Evolutionary conservation across 2,888 invertebrate genomes (phyloP).

Genomic region (Timema podura): DNA sequence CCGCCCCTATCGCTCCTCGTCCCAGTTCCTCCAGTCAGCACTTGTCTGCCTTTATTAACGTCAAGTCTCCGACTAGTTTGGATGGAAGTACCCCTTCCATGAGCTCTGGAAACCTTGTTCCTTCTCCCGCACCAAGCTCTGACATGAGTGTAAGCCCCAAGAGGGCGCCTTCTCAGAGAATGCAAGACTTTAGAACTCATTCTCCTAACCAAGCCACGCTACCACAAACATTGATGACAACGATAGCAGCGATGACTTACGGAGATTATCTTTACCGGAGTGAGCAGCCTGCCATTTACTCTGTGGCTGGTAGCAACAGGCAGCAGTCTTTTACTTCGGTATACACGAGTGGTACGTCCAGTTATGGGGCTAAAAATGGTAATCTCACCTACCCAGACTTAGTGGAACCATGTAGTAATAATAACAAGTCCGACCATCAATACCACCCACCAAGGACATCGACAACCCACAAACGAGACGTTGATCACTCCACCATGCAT

Average conservation of each 20-base stretch:
- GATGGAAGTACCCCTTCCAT: conserved; percentile 40
- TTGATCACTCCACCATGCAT: conserved; percentile 38
- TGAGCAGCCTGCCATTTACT: conserved; percentile 66
- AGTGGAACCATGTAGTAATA: conserved; percentile 40
- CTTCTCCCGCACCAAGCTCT: conserved; percentile 51
- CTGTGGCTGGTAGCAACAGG: conserved; percentile 67
- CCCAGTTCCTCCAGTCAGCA: conserved; percentile 41
- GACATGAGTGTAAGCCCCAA: conserved; percentile 52
- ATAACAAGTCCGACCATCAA: conserved; percentile 36
- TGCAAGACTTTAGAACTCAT: no score
- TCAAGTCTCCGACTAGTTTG: conserved; percentile 50
- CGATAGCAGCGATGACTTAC: conserved; percentile 39
- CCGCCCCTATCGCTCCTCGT: conserved; percentile 39
- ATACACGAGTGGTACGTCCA: conserved; percentile 63
- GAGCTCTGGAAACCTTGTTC: conserved; percentile 50
- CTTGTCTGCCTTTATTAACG: conserved; percentile 52
- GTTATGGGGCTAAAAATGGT: conserved; percentile 56
- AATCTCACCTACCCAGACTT: conserved; percentile 58
- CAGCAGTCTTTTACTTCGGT: conserved; percentile 69
- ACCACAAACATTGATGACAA: conserved; percentile 37
- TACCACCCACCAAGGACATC: conserved; percentile 34
- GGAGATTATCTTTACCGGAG: conserved; percentile 48
- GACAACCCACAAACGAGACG: conserved; percentile 35
- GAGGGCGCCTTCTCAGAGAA: conserved; percentile 42
- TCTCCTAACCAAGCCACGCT: conserved; percentile 17